phyloP scores from a whole-genome alignment of 2,797 vertebrate species.

The Geotrypetes seraphini region DNA sequence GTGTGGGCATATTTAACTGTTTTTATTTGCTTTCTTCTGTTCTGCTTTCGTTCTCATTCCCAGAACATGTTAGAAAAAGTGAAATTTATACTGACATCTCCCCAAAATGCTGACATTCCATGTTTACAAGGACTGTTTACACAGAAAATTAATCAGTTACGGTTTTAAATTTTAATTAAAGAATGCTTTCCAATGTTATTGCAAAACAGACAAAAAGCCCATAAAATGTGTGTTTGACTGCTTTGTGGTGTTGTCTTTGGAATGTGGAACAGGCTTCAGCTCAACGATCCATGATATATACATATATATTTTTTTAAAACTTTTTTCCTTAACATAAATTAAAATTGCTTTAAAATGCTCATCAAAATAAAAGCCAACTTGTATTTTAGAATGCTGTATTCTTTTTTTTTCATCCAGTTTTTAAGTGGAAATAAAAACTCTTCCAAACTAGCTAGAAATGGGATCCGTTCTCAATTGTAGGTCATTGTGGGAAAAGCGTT shows the following conservation, averaged over 20 bases:
- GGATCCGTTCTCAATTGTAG: too few relatives aligned
- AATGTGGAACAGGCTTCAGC: conserved; percentile 37
- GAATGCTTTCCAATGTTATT: conserved; percentile 61
- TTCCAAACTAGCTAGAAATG: too few relatives aligned
- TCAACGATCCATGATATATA: conserved; percentile 49
- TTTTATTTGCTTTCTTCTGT: neutral
- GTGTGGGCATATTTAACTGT: too few relatives aligned
- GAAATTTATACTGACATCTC: conserved; percentile 43
- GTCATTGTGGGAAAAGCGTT: too few relatives aligned
- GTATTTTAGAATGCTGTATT: conserved; percentile 34
- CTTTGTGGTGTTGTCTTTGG: conserved; percentile 54
- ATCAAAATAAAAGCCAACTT: conserved; percentile 54
- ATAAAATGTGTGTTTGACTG: conserved; percentile 65
- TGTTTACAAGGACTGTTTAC: conserved; percentile 59
- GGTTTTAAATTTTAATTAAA: conserved; percentile 74
- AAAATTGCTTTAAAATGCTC: conserved; percentile 38
- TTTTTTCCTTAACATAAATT: conserved; percentile 50
- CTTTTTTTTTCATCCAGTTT: conserved; percentile 36
- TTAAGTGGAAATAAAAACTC: conserved; percentile 28
- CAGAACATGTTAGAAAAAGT: conserved; percentile 14
- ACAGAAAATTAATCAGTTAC: conserved; percentile 70
- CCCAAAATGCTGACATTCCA: conserved; percentile 56
- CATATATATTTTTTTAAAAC: neutral
- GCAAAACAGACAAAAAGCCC: conserved; percentile 61
- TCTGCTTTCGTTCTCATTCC: conserved; percentile 18